Conservation (phyloP, 1,140 invertebrate species). For the Pogonognathellus flavescens region DNA sequence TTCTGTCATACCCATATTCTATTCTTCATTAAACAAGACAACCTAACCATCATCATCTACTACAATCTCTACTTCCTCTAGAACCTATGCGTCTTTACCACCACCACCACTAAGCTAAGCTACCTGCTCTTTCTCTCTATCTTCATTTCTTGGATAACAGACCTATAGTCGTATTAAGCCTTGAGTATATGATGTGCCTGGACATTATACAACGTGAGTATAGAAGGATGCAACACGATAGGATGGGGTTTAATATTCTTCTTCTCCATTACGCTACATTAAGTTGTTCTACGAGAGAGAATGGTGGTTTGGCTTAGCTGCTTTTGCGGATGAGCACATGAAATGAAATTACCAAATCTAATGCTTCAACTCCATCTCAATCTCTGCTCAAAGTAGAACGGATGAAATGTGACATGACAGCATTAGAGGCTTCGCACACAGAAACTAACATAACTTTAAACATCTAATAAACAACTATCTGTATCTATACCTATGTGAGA, state of each 20-base stretch:
- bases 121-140: no score
- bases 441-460: slow-evolving; percentile 10
- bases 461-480: neutral
- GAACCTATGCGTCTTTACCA: no score
- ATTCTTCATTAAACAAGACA: neutral
- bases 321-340: slow-evolving; percentile 6
- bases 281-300: neutral
- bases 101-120: no score
- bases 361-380: slow-evolving; percentile 29
- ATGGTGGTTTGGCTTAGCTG: neutral
- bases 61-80: neutral
- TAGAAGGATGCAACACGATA: neutral
- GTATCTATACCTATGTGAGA: neutral
- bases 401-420: slow-evolving; percentile 26
- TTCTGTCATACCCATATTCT: neutral
- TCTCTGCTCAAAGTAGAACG: neutral
- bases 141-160: no score
- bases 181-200: neutral
- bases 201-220: neutral
- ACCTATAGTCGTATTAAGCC: no score
- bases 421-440: slow-evolving; percentile 7
- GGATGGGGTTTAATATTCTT: neutral
- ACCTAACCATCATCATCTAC: neutral
- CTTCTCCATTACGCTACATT: neutral
- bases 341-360: slow-evolving; percentile 41